These are phyloP conservation scores for roundworm (Caenorhabditis elegans) DNA, from an alignment of 1,140 invertebrate species.

Conservation along the genomic window DNA sequence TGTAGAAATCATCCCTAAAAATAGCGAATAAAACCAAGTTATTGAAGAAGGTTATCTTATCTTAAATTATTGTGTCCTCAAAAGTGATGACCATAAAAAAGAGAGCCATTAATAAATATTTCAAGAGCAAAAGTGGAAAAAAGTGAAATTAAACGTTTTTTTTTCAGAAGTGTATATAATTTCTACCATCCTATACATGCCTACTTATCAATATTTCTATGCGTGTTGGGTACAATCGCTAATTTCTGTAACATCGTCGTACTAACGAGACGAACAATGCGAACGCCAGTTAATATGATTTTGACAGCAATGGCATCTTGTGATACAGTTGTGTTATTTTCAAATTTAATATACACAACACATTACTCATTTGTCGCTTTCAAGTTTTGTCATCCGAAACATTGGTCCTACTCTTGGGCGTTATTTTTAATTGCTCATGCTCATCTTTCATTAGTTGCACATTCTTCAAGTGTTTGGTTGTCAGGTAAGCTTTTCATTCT, in stretches of 20 bases:
- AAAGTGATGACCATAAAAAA: too few species aligned
- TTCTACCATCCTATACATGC: conserved; percentile 59
- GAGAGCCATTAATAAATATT: too few species aligned
- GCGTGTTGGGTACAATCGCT: conserved; percentile 58
- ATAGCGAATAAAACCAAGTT: too few species aligned
- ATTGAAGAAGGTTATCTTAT: too few species aligned
- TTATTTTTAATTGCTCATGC: conserved; percentile 65
- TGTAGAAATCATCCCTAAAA: too few species aligned
- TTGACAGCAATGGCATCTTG: conserved; percentile 65
- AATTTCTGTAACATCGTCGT: conserved; percentile 66
- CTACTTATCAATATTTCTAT: conserved; percentile 61
- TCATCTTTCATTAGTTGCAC: conserved; percentile 61
- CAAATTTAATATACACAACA: conserved; percentile 64
- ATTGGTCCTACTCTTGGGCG: conserved; percentile 62
- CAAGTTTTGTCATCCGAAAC: conserved; percentile 54
- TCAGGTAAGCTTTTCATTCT: conserved; percentile 51
- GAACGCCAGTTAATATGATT: conserved; percentile 65
- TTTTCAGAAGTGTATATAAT: conserved; percentile 51
- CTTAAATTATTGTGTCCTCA: too few species aligned
- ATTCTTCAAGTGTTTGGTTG: conserved; percentile 62
- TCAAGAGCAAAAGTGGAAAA: too few species aligned
- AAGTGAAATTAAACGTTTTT: too few species aligned
- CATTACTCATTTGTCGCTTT: conserved; percentile 66
- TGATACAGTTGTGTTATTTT: conserved; percentile 63
- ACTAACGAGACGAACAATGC: conserved; percentile 63